phyloP scores from a whole-genome alignment of 2,113 vertebrate species.

The Pachypanchax playfairii region DNA sequence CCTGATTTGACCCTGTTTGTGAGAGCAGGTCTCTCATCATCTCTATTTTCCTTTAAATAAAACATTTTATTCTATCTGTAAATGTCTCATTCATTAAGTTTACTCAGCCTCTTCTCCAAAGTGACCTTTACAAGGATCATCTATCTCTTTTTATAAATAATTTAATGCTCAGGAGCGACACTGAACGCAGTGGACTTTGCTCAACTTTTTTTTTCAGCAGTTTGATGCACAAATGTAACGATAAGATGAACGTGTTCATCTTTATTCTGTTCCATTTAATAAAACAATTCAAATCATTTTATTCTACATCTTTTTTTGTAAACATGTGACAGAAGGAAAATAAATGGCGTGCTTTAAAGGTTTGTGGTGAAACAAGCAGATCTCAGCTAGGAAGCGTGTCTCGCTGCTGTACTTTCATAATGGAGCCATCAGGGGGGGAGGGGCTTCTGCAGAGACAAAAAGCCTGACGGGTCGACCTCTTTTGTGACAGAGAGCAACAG shows the following conservation, averaged over 20 bases:
- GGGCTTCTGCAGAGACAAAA: conserved; percentile 58
- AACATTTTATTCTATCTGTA: background rate
- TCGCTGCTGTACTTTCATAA: conserved; percentile 53
- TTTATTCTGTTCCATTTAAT: conserved; percentile 21
- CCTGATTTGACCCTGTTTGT: conserved; percentile 5
- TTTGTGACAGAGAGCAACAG: conserved; percentile 44
- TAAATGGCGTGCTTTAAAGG: no score
- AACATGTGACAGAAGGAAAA: no score
- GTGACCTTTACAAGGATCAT: background rate
- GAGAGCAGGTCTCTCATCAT: conserved; percentile 75
- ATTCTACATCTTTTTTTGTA: conserved; percentile 20
- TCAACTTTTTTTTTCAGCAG: conserved; percentile 12
- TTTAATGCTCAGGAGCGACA: conserved; percentile 57
- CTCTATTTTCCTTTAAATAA: background rate
- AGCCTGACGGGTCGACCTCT: conserved; percentile 39
- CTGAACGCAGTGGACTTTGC: conserved; percentile 1
- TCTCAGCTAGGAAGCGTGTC: no score
- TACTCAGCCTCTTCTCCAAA: background rate
- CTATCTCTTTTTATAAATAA: no score
- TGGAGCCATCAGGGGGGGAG: conserved; percentile 65
- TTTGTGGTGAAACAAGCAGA: no score
- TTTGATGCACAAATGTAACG: conserved; percentile 58
- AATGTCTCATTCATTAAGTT: background rate
- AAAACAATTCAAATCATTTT: no score
- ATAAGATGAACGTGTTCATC: no score